A percentile compares a stretch with the other conserved stretches of the same genome.
Conservation (phyloP, 2,888 invertebrate genomes). For the Apodemia mormo region DNA sequence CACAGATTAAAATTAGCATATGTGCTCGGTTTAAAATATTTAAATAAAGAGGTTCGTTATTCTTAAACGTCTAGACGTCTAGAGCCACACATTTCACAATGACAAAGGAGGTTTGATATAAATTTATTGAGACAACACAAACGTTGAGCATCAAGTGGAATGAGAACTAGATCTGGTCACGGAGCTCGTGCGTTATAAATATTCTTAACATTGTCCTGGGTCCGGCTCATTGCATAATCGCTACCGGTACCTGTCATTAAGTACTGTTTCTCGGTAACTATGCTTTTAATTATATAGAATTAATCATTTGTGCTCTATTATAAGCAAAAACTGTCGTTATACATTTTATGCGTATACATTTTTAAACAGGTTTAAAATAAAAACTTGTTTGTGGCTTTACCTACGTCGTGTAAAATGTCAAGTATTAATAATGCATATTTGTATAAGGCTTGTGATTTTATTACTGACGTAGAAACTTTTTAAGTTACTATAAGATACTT, state of each 20-base stretch:
- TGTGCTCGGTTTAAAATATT: too few species aligned
- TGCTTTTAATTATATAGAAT: constrained; percentile 56
- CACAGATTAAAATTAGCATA: too few species aligned
- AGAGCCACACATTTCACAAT: constrained; percentile 27
- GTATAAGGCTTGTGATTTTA: not conserved
- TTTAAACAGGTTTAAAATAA: constrained; percentile 31
- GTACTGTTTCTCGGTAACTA: constrained; percentile 50
- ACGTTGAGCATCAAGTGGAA: constrained; percentile 38
- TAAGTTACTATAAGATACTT: not conserved
- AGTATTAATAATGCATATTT: constrained; percentile 16
- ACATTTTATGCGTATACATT: constrained; percentile 30
- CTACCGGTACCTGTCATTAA: constrained; percentile 53
- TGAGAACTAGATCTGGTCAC: constrained; percentile 57
- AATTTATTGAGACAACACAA: constrained; percentile 30
- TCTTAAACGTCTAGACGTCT: not conserved
- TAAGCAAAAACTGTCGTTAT: constrained; percentile 34
- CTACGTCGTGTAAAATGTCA: constrained; percentile 12
- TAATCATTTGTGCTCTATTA: constrained; percentile 42
- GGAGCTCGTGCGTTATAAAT: constrained; percentile 53
- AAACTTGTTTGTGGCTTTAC: constrained; percentile 26
- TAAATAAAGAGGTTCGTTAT: not conserved
- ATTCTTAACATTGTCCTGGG: constrained; percentile 67
- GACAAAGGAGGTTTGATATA: constrained; percentile 32
- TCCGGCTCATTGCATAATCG: constrained; percentile 76
- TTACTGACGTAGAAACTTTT: not conserved